A percentile compares a stretch with the other conserved stretches of the same genome.
These are phyloP conservation scores for Ptychobarbus kaznakovi DNA, from an alignment of 2,797 vertebrate species.

Conservation along the genomic window DNA sequence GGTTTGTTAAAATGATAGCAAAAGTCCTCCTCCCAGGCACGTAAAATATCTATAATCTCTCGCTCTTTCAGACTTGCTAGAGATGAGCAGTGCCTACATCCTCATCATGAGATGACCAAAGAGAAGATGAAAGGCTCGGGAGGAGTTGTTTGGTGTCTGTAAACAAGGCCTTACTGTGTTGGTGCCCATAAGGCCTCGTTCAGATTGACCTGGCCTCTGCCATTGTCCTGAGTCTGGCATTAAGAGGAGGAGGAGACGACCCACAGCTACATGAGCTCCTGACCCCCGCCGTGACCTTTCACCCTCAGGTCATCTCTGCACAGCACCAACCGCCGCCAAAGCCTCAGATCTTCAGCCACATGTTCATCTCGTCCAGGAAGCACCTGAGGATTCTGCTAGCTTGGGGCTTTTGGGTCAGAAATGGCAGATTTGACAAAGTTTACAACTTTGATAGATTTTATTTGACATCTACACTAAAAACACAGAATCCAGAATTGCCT, in stretches of 20 bases:
- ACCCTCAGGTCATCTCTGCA: slow-evolving; percentile 50
- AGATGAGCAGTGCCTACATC: neutral
- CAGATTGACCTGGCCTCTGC: slow-evolving; percentile 22
- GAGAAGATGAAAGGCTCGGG: slow-evolving; percentile 45
- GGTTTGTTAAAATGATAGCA: neutral
- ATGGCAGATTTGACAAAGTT: neutral
- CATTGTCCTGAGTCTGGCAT: slow-evolving; percentile 8
- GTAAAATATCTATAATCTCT: neutral
- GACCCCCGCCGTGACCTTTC: slow-evolving; percentile 55
- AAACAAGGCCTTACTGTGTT: slow-evolving; percentile 49
- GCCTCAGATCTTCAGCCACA: slow-evolving; percentile 70
- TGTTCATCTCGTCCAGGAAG: slow-evolving; percentile 41
- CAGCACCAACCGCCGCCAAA: slow-evolving; percentile 64
- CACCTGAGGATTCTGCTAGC: slow-evolving; percentile 18
- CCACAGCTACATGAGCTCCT: slow-evolving; percentile 57
- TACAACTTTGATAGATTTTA: neutral
- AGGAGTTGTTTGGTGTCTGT: slow-evolving; percentile 35
- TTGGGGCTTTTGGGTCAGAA: neutral
- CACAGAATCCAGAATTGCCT: too few relatives aligned
- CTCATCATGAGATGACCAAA: neutral
- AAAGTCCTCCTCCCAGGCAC: neutral
- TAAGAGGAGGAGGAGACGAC: slow-evolving; percentile 36
- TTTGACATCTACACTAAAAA: neutral
- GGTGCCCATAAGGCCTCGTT: slow-evolving; percentile 14
- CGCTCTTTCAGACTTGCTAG: neutral